Conservation (phyloP, 2,113 vertebrate genomes). For the Coracopsis vasa region DNA sequence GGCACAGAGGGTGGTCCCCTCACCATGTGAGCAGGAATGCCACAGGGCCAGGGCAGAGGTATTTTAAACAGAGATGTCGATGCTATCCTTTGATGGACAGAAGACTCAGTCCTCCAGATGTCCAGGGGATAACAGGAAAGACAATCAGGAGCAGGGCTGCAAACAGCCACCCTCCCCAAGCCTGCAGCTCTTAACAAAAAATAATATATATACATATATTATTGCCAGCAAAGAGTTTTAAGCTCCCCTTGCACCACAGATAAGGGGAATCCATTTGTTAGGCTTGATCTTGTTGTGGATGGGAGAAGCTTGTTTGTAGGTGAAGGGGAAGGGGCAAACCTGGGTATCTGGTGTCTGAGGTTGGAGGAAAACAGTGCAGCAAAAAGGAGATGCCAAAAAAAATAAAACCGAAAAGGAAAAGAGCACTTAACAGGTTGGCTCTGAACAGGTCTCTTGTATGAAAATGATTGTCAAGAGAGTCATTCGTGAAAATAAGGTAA, state of each 20-base stretch:
- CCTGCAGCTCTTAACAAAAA: not conserved
- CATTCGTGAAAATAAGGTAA: constrained; percentile 60
- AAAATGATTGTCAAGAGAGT: constrained; percentile 55
- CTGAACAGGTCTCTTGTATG: not conserved
- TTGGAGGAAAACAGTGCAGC: constrained; percentile 50
- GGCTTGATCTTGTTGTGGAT: not conserved
- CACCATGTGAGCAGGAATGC: constrained; percentile 42
- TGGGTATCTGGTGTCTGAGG: constrained; percentile 42
- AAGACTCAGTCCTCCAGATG: constrained; percentile 65
- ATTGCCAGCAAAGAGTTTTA: not conserved
- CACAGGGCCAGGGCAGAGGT: constrained; percentile 60
- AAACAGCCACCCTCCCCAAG: not conserved
- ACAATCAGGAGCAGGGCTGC: not conserved
- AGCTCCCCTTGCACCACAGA: not conserved
- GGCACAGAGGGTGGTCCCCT: not conserved
- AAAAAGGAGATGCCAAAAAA: constrained; percentile 1
- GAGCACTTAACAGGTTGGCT: not conserved
- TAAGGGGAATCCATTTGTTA: not conserved
- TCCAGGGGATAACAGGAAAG: not conserved
- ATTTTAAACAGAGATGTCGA: constrained; percentile 68
- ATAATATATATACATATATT: not conserved
- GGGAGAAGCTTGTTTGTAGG: not conserved
- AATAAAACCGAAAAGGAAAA: not conserved
- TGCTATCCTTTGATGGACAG: constrained; percentile 59
- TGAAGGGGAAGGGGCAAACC: not conserved